Evolutionary conservation across 2,113 vertebrate genomes (phyloP), one percentile per base, ranked within the genome.

Genomic region (Calypte anna): DNA sequence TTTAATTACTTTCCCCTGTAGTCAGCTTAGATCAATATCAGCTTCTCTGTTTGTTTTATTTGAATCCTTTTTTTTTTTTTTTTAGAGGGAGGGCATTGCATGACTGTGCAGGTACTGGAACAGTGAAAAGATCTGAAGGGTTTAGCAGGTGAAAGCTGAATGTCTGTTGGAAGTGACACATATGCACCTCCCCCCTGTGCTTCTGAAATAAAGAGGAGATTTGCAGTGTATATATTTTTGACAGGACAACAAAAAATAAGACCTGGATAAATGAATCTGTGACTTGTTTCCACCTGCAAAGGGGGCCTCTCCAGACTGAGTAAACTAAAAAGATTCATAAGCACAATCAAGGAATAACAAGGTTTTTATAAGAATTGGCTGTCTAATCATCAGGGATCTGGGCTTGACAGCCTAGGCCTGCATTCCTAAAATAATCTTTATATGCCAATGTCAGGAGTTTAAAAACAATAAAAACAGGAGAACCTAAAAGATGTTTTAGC

Each of bases 1-100:
- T 98, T 97, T 95, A 94, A 97, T 97, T 95, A 90, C 82, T 95
- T 96, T 96, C 55, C 77, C 96, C 89, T 96, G 91, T 85, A 96
- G 87, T 77, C 80, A 94, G 43, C 86, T 96, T 95, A 97, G 85
- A 96, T 96, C 70, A 95, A 86, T 90, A 96, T 86, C 89, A 96
- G 69, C 30, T 91, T 82, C 84, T 91, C 81, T 85, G 69, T 90
- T 87, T 83, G 28, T 70, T 96, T 96, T 92, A 95, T 91, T 95
- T 74, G 31, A 95, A 88, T 76, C 14, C 7, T 78, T 91, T 82
- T 87, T 17, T 55, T 31, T 77, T 91, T 87, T 90, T 77, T 92
- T 68, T 86, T 72, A 80, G 40, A 81, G 63, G 66, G 67, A 95
- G 77, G 73, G 94, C 67, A 70, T 86, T 90, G 89, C 84, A 3